Evolutionary conservation across 1,140 invertebrate species (phyloP).

Genomic region (Drosophila arawakana): DNA sequence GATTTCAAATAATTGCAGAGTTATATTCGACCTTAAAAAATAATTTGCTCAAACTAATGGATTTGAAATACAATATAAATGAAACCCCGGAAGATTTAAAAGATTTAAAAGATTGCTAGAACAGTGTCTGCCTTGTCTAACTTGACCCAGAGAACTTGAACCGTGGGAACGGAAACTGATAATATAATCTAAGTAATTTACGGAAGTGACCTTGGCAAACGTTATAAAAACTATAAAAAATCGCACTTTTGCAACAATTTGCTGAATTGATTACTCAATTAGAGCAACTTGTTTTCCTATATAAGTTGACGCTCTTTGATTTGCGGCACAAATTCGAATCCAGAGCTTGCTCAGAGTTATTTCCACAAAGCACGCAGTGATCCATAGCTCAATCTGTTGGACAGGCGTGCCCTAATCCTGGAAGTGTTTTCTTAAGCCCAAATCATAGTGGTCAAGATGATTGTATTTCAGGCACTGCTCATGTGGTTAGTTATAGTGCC

Average conservation of each 20-base stretch:
- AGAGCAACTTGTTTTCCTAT: conserved; percentile 33
- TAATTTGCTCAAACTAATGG: too few species aligned
- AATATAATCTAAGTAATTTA: conserved; percentile 27
- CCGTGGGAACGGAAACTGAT: conserved; percentile 58
- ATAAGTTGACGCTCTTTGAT: conserved; percentile 31
- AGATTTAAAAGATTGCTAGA: neutral
- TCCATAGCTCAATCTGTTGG: conserved; percentile 38
- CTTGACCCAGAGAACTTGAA: conserved; percentile 40
- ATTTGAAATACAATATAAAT: too few species aligned
- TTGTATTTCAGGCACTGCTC: conserved; percentile 17
- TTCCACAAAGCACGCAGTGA: conserved; percentile 69
- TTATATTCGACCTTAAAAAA: too few species aligned
- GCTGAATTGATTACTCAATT: conserved; percentile 48
- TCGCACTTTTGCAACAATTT: conserved; percentile 39
- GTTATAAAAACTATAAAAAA: neutral
- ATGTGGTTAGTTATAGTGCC: conserved; percentile 4
- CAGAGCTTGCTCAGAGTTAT: conserved; percentile 35
- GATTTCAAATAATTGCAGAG: too few species aligned
- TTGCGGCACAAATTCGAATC: conserved; percentile 21
- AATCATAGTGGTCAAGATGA: conserved; percentile 17
- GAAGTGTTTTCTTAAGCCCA: conserved; percentile 4
- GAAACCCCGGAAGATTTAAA: neutral
- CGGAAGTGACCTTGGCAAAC: conserved; percentile 28
- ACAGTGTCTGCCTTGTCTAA: neutral
- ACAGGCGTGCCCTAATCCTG: conserved; percentile 53